phyloP scores from a whole-genome alignment of 2,113 vertebrate species.

The Hippoglossus stenolepis region DNA sequence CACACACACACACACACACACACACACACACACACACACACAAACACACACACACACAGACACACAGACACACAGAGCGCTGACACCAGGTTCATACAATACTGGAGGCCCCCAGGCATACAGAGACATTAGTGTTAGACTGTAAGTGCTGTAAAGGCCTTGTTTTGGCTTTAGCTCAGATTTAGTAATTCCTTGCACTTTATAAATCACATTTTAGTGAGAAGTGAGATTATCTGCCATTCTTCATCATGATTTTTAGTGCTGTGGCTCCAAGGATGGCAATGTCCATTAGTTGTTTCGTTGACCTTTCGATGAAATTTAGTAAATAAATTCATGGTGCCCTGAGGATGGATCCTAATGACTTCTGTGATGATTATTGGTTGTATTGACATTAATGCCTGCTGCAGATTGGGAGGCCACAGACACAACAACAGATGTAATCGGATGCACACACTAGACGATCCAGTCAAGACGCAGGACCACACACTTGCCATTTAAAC shows the following conservation, averaged over 20 bases:
- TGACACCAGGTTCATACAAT: conserved; percentile 50
- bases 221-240: neutral
- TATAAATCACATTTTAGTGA: neutral
- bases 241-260: neutral
- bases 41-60: conserved; percentile 11
- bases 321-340: neutral
- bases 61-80: conserved; percentile 16
- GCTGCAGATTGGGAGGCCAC: too few species aligned
- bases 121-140: neutral
- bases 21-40: conserved; percentile 19
- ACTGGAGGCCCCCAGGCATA: conserved; percentile 43
- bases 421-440: too few species aligned
- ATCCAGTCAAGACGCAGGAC: too few species aligned
- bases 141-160: neutral
- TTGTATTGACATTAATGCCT: neutral
- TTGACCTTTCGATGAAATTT: neutral
- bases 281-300: neutral
- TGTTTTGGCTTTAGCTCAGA: neutral
- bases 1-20: conserved; percentile 19
- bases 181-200: neutral
- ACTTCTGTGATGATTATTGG: neutral
- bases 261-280: neutral
- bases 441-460: too few species aligned
- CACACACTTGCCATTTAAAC: too few species aligned
- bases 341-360: neutral